These are phyloP conservation scores for Sinonovacula constricta DNA, from an alignment of 1,140 invertebrate species.

Conservation along the genomic window DNA sequence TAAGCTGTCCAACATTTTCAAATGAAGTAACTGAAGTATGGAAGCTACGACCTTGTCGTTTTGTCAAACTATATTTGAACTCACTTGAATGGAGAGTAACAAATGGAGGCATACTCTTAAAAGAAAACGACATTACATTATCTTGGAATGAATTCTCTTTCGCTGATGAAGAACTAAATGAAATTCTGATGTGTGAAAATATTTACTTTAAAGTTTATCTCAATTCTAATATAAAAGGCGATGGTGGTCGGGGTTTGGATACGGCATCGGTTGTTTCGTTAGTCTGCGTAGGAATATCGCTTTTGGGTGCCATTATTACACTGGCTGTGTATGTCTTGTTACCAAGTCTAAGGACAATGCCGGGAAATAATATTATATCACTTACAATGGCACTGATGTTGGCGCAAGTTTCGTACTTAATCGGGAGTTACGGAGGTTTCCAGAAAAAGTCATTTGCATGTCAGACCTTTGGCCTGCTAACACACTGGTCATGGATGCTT, in stretches of 20 bases:
- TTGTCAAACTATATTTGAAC: too few species aligned
- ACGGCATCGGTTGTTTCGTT: slow-evolving; percentile 10
- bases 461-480: neutral
- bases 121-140: neutral
- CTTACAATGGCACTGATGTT: neutral
- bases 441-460: neutral
- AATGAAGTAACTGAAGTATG: too few species aligned
- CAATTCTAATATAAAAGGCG: neutral
- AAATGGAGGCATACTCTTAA: neutral
- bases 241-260: neutral
- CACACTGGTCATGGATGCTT: slow-evolving; percentile 11
- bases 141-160: too few species aligned
- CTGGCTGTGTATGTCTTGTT: slow-evolving; percentile 8
- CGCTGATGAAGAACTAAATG: too few species aligned
- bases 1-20: too few species aligned
- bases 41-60: too few species aligned
- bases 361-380: slow-evolving; percentile 21
- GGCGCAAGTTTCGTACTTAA: slow-evolving; percentile 13
- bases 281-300: neutral
- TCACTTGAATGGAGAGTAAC: neutral
- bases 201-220: neutral
- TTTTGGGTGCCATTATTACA: neutral
- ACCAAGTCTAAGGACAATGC: slow-evolving; percentile 3
- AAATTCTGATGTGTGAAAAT: slow-evolving; percentile 1
- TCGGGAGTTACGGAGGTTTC: neutral